Evolutionary conservation across 2,888 invertebrate genomes (phyloP), one percentile per base, ranked within the genome.

Genomic region (Conchocele bisecta): DNA sequence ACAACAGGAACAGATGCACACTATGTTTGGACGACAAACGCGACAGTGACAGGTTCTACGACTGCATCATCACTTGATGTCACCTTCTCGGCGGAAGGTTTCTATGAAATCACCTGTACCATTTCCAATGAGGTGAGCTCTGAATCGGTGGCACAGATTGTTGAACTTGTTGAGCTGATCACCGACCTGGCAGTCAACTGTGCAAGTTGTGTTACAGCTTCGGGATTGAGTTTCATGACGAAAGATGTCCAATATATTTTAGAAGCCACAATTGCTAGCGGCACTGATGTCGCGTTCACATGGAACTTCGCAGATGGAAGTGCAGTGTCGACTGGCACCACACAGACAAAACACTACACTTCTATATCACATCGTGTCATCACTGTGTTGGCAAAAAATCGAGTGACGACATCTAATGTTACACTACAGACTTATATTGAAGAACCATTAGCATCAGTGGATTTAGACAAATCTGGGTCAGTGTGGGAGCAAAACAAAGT

Each of bases 41-140:
- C 77, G 2, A 69, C 65, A 9, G 37, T 33, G n/a, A 9, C 26
- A 22, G 53, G 69, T 5, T 58, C 68, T 9, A 24, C 41, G 9
- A 39, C 59, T 13, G 56, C 42, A 7, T 29, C 58, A 9, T 33
- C 42, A 1, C 26, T 68, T 20, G 42, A 31, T 9, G 50, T 74
- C 1, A 13, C 41, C 11, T 57, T 79, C 28, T 42, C 51, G 4
- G 20, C 28, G 0, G 58, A 46, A 31, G 81, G 82, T 22, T 64
- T 42, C 33, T 82, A 72, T 60, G 57, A 24, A 7, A 46, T 85
- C 2, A 28, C 50, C 33, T 74, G 84, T 0, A 73, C 48, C 11
- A 80, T 82, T 0, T 61, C 68, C 20, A 85, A 85, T 67, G 64
- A 58, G 11, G 68, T 83, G 28, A 84, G 80, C 33, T 48, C 54